These are phyloP conservation scores for Amblyraja radiata DNA, from an alignment of 2,797 vertebrate species.

Conservation along the genomic window DNA sequence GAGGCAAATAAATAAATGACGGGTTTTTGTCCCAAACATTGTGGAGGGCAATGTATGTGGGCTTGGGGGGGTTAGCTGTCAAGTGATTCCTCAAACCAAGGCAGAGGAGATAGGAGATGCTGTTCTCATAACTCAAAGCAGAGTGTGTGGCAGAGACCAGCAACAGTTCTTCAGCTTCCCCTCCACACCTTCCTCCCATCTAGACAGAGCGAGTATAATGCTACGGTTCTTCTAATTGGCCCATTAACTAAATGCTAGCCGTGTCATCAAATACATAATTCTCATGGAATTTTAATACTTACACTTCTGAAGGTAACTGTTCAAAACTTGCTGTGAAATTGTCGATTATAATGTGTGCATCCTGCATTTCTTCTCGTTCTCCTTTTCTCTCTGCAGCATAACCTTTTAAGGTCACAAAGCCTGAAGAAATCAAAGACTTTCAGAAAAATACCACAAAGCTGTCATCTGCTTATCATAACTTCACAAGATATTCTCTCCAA, in stretches of 20 bases:
- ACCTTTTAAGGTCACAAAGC: conserved; percentile 66
- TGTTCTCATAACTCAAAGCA: not conserved
- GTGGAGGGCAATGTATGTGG: not conserved
- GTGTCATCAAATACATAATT: not conserved
- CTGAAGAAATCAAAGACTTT: conserved; percentile 51
- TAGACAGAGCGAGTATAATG: not conserved
- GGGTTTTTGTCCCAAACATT: too few relatives aligned
- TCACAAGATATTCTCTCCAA: not conserved
- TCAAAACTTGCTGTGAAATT: conserved; percentile 65
- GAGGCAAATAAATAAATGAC: too few relatives aligned
- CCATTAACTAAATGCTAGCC: not conserved
- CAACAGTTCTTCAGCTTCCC: not conserved
- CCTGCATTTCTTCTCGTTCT: conserved; percentile 93
- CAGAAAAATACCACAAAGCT: not conserved
- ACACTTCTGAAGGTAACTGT: conserved; percentile 67
- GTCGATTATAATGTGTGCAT: conserved; percentile 78
- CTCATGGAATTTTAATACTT: conserved; percentile 47
- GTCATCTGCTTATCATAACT: not conserved
- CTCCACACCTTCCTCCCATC: not conserved
- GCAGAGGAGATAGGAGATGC: not conserved
- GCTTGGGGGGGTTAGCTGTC: not conserved
- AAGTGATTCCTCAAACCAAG: not conserved
- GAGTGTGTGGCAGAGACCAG: not conserved
- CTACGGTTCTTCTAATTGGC: not conserved
- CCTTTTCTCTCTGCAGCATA: conserved; percentile 80